Base-by-base conservation (phyloP, 1,140 invertebrate species). In the Phymastichus coffea region DNA sequence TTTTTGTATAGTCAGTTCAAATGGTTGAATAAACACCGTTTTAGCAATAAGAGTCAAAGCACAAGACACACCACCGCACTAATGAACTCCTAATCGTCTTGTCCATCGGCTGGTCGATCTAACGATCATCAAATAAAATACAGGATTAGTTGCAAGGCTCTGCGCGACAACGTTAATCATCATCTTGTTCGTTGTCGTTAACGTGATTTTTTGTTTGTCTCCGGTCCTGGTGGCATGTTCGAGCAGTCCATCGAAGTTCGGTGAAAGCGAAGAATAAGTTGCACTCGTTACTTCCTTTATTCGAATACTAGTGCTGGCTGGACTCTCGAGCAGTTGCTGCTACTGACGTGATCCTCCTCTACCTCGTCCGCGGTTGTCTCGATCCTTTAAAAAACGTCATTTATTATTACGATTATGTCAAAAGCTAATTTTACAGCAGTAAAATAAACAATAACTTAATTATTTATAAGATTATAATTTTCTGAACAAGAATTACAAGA, bases 301-400 rank as follows among this genome's bases (percentile, higher is more conserved):
- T 55, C 23, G 33, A 54, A 54, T 41, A 49, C 35, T 46, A 55
- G 37, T 14, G 26, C 25, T 33, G 1, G 23, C 46, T 53, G 49
- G 54, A 41, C 38, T 58, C 17, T 33, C 22, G 25, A 47, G 15
- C 26, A 61, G 35, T 69, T 63, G 64, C 60, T 67, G 76, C 76
- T 80, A 80, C 75, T 80, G 77, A 60, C 76, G 76, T 40, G 70
- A 65, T 25, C 68, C 67, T 14, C 75, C 76, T 64, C 76, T 74
- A 40, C 75, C 72, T 67, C 75, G 69, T 43, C 74, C 67, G 38
- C 77, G 72, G 63, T 71, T 67, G 43, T 78, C 76, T 48, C 77
- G 76, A 4, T 80, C 77, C 77, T 79, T 65, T 35, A 73, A n/a
- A n/a, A n/a, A n/a, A n/a, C n/a, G n/a, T n/a, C n/a, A n/a, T n/a